phyloP scores from a whole-genome alignment of 64 coral and sea anemone species.

The Acropora yongei region DNA sequence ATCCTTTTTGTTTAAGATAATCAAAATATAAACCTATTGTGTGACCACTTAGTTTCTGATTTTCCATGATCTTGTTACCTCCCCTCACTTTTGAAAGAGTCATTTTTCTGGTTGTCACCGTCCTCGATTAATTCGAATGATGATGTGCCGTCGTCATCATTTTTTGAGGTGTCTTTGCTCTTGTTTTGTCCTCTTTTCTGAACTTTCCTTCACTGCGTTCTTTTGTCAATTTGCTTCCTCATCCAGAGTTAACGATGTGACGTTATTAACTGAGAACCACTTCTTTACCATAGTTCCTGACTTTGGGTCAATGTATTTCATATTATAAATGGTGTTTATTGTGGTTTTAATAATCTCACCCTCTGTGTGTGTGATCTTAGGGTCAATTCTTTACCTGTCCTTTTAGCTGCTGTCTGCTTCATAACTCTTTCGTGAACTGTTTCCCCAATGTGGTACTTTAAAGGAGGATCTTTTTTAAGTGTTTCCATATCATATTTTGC shows the following conservation, averaged over 20 bases:
- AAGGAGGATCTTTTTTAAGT: background rate
- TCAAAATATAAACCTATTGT: too few relatives aligned
- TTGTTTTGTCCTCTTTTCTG: too few relatives aligned
- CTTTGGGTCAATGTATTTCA: background rate
- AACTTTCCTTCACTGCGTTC: background rate
- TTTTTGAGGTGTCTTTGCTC: too few relatives aligned
- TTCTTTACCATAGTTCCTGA: constrained; percentile 14
- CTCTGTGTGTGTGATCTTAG: background rate
- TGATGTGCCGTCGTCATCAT: too few relatives aligned
- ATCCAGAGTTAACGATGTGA: constrained; percentile 14
- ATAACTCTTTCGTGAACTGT: constrained; percentile 10
- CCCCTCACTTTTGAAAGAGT: too few relatives aligned
- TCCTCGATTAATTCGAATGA: too few relatives aligned
- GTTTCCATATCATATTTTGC: too few relatives aligned
- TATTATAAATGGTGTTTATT: constrained; percentile 7
- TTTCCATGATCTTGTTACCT: too few relatives aligned
- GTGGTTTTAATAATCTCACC: constrained; percentile 10
- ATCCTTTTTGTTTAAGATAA: too few relatives aligned
- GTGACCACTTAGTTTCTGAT: too few relatives aligned
- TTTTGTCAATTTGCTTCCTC: constrained; percentile 9
- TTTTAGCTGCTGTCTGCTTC: constrained; percentile 10
- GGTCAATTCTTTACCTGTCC: background rate
- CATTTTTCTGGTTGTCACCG: too few relatives aligned
- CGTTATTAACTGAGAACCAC: constrained; percentile 10
- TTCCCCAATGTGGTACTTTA: constrained; percentile 9